Evolutionary conservation across 2,113 vertebrate genomes (phyloP), one percentile per base, ranked within the genome.

Genomic region (Crotalus horridus): DNA sequence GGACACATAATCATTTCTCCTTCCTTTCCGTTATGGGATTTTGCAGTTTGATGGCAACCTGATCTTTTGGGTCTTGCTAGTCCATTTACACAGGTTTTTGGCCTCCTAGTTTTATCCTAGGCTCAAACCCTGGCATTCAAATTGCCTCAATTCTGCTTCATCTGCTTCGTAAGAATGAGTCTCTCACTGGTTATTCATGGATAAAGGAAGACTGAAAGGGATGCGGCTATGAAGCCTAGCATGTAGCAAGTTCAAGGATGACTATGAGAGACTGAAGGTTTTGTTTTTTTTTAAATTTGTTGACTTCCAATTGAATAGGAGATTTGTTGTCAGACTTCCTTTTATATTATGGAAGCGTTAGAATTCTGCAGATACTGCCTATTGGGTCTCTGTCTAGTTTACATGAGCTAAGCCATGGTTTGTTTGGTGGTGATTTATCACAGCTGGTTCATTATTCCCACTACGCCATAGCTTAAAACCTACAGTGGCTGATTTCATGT

Each of bases 51-150:
- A 87, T 88, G 43, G 86, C 90, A 58, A 51, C 23, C 54, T 88
- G 88, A 61, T 43, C 43, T 88, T 81, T 93, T 51, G 54, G 61
- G 87, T 89, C 61, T 81, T 93, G 92, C 39, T 39, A 81, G 81
- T 90, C 74, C 87, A 89, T 90, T 90, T 90, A 90, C 54, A 6
- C 43, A 86, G 92, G n/a, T 61, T 90, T 48, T 92, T 90, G 74
- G 55, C 56, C 53, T n/a, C 93, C 86, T 43, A 0, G 59, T 59
- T 51, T 0, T 15, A 64, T n/a, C 55, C 91, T 1, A 0, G 39
- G 23, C 74, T 61, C 46, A n/a, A 86, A 55, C 13, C 23, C 23
- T 93, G 85, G 92, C 92, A 90, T 87, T n/a, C 59, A 56, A 86
- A 90, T 86, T 87, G 46, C 39, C 89, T 90, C 33, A 39, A 87